Base-by-base conservation (phyloP, 1,140 invertebrate species). In the Cotesia glomerata region DNA sequence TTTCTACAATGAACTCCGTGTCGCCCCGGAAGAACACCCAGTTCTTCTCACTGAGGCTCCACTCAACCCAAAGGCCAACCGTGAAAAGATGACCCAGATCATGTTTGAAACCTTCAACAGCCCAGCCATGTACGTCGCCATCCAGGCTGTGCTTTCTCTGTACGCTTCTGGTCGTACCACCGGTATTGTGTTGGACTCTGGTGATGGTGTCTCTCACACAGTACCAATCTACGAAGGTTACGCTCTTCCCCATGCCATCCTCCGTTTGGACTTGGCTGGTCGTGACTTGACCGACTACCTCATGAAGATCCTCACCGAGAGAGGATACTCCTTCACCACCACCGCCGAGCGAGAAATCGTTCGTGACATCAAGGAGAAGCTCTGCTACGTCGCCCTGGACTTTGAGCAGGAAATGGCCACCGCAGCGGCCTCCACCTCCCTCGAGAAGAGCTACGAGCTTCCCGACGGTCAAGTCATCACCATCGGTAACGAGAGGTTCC, bases 381-480 rank as follows among this genome's bases (percentile, higher is more conserved):
- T 96, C 65, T 96, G 95, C 90, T 96, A 96, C 84, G 94, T 97
- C 65, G 96, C 95, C 61, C 89, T 97, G 34, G 95, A 97, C 89
- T 97, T 97, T 84, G 95, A 97, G 88, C 95, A 97, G 88, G 96
- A 97, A 89, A 97, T 97, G 95, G 93, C 93, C 80, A 96, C 95
- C 71, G 95, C 95, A 75, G 94, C 95, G 74, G 92, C 93, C 77
- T 94, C 93, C 81, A 94, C 92, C 77, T 95, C 94, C 5, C 88
- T 97, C 79, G 95, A 95, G 86, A 96, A 96, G 87, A 92, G 90
- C 70, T 95, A 95, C 80, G 94, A 95, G 86, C 90, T 95, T 76
- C 95, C 93, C 83, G 94, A 95, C 88, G 95, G 93, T 78, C 94
- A 95, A 87, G 95, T 97, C 78, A 96, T 97, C 88, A 97, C 95